phyloP scores from a whole-genome alignment of 2,113 vertebrate species.

The Phodopus roborovskii region DNA sequence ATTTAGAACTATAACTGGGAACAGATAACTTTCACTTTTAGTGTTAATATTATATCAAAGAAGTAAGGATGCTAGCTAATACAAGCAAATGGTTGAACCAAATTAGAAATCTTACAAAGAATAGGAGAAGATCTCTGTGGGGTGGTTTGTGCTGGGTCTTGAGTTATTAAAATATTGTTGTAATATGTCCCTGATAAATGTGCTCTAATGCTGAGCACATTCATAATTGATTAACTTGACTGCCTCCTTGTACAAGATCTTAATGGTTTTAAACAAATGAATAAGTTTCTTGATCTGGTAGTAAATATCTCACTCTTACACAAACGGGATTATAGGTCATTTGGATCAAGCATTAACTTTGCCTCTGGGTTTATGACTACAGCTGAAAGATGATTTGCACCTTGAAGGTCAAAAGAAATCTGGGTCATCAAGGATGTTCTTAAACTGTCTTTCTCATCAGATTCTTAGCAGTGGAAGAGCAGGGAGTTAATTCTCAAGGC shows the following conservation, averaged over 20 bases:
- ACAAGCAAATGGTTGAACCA: constrained; percentile 29
- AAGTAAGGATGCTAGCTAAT: not conserved
- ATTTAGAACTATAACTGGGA: constrained; percentile 55
- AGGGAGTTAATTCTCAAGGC: constrained; percentile 11
- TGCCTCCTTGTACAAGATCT: constrained; percentile 44
- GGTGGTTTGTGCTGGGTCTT: constrained; percentile 54
- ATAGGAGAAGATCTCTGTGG: constrained; percentile 45
- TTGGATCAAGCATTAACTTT: constrained; percentile 37
- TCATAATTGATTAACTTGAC: constrained; percentile 73
- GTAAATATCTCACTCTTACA: constrained; percentile 55
- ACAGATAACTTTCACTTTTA: constrained; percentile 19
- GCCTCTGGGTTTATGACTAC: constrained; percentile 54
- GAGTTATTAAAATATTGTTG: constrained; percentile 67
- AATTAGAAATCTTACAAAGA: constrained; percentile 44
- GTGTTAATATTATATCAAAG: constrained; percentile 51
- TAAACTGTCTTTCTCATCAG: constrained; percentile 29
- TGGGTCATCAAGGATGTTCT: constrained; percentile 58
- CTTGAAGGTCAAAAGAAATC: constrained; percentile 69
- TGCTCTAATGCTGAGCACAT: constrained; percentile 63
- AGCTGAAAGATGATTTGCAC: constrained; percentile 56
- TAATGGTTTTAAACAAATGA: constrained; percentile 70
- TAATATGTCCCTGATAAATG: constrained; percentile 61
- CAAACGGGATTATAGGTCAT: not conserved
- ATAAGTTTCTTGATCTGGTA: constrained; percentile 66
- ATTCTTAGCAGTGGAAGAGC: constrained; percentile 14